These are phyloP conservation scores for Drepanosiphum platanoidis DNA, from an alignment of 2,888 invertebrate genomes.

Conservation along the genomic window DNA sequence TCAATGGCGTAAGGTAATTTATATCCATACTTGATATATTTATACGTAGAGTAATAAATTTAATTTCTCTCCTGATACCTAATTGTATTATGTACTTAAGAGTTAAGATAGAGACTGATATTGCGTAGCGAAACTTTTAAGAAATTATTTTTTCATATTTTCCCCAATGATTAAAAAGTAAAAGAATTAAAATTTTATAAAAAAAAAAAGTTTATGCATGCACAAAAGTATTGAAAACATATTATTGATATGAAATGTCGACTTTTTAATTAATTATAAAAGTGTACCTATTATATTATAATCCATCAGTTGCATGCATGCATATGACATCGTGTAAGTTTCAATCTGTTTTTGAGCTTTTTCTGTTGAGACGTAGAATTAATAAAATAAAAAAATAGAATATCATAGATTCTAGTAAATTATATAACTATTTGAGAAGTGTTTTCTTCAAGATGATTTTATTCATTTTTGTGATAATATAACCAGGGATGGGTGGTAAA, in stretches of 20 bases:
- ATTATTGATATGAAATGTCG: not conserved
- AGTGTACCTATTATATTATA: conserved; percentile 10
- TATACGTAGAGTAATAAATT: not conserved
- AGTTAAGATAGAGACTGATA: not conserved
- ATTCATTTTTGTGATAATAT: too few species aligned
- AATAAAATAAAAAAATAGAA: too few species aligned
- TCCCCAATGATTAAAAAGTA: not conserved
- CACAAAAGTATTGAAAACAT: not conserved
- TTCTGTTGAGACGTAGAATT: not conserved
- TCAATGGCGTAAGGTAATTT: not conserved
- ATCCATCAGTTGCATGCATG: not conserved
- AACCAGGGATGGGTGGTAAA: not conserved
- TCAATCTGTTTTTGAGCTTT: not conserved
- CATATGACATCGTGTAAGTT: not conserved
- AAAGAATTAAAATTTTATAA: not conserved
- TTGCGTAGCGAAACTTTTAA: not conserved
- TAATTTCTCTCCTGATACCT: not conserved
- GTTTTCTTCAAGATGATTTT: too few species aligned
- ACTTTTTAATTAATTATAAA: conserved; percentile 2
- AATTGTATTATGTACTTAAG: conserved; percentile 10
- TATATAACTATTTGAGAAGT: too few species aligned
- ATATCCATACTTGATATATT: not conserved
- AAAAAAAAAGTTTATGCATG: not conserved
- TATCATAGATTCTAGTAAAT: too few species aligned
- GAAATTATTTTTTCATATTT: not conserved